phyloP scores from a whole-genome alignment of 1,140 invertebrate genomes.

The Drosophila cardini region DNA sequence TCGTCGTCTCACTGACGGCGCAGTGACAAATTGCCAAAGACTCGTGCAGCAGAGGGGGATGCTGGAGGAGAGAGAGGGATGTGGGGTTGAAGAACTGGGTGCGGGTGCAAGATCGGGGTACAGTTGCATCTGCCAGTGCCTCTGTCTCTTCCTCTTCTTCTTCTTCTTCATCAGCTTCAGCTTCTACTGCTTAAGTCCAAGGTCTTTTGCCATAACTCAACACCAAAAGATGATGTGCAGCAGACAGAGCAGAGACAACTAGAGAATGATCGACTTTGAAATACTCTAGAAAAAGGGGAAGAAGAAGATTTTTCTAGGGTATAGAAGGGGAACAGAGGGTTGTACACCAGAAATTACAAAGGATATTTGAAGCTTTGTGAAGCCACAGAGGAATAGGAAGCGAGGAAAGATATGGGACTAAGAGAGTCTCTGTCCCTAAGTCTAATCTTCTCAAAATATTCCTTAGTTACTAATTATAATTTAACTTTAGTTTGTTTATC shows the following conservation, averaged over 20 bases:
- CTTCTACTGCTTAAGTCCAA: constrained; percentile 66
- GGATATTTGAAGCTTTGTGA: too few relatives aligned
- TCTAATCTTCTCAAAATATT: too few relatives aligned
- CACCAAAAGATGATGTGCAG: constrained; percentile 57
- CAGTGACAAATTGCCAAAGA: constrained; percentile 74
- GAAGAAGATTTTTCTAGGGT: too few relatives aligned
- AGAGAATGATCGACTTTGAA: constrained; percentile 2
- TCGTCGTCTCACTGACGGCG: constrained; percentile 63
- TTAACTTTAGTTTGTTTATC: too few relatives aligned
- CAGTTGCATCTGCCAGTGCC: constrained; percentile 29
- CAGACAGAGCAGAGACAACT: constrained; percentile 1
- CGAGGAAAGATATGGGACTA: too few relatives aligned
- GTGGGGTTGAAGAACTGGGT: constrained; percentile 19
- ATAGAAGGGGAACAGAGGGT: too few relatives aligned
- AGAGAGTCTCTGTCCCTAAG: too few relatives aligned
- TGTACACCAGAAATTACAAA: too few relatives aligned
- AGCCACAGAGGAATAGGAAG: too few relatives aligned
- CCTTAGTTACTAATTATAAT: too few relatives aligned
- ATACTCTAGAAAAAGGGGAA: constrained; percentile 9
- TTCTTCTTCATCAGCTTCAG: background rate
- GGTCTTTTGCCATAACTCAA: constrained; percentile 79
- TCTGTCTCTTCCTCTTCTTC: constrained; percentile 15
- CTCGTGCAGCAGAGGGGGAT: constrained; percentile 2
- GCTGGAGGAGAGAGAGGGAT: background rate
- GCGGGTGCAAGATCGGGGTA: constrained; percentile 49